Base-by-base conservation (phyloP, 1,140 invertebrate genomes). In the Pantala flavescens region DNA sequence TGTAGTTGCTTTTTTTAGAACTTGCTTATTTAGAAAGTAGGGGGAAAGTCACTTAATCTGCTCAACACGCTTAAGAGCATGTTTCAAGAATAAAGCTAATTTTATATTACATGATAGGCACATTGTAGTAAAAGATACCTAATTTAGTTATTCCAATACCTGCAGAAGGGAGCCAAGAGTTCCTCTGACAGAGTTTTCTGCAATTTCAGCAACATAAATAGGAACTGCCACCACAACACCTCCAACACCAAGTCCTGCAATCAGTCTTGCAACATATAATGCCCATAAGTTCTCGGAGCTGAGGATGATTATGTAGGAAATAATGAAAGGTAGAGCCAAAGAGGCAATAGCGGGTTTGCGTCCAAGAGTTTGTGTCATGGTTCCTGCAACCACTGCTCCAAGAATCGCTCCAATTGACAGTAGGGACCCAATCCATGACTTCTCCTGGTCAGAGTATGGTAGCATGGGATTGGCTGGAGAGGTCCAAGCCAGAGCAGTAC, bases 101-200 rank as follows among this genome's bases (percentile, higher is more conserved):
- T n/a, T n/a, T n/a, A n/a, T n/a, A n/a, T n/a, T n/a, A n/a, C n/a
- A n/a, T n/a, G n/a, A n/a, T n/a, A n/a, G n/a, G n/a, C n/a, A n/a
- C n/a, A n/a, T n/a, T n/a, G n/a, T n/a, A n/a, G n/a, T n/a, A n/a
- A n/a, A n/a, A n/a, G n/a, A n/a, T n/a, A n/a, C n/a, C n/a, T n/a
- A n/a, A n/a, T n/a, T n/a, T n/a, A n/a, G 28, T 36, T 2, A 36
- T 9, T 36, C 28, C 9, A 5, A 3, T 63, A 91, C 83, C 77
- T 91, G 90, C 73, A 89, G 89, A 77, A 89, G 87, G 28, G 88
- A 87, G 0, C 87, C 87, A 10, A 90, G 80, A 16, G 84, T 81
- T 0, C 89, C 89, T 16, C 89, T 80, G 19, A 88, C 84, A 24
- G 82, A 79, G 73, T 84, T 78, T 79, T 86, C 81, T 80, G 87